Base-by-base conservation (phyloP, 2,113 vertebrate species). In the Cheirogaleus medius region DNA sequence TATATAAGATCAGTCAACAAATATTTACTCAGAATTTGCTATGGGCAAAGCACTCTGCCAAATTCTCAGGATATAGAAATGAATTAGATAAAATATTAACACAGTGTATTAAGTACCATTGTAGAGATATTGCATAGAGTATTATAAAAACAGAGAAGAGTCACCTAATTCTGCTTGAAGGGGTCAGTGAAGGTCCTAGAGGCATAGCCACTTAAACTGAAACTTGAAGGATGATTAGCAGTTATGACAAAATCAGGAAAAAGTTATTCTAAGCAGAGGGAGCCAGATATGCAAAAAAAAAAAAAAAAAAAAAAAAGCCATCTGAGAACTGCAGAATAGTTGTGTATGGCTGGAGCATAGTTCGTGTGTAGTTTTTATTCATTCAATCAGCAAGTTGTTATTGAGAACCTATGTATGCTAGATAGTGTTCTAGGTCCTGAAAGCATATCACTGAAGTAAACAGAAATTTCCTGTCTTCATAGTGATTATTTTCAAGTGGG, bases 1-100 rank as follows among this genome's bases (percentile, higher is more conserved):
- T 78, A 78, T 91, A 87, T 83, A 39, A 88, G 80, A 68, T 77
- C 52, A 52, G 25, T 89, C 73, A 92, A 76, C 39, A 93, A 97
- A 76, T 17, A 90, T 87, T 78, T 87, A 76, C 73, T 90, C 17
- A 66, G 34, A 77, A 90, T 91, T 76, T 84, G 27, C 54, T 88
- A 9, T 84, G 69, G 37, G 11, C 49, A 89, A 92, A 94, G 64
- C 29, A 78, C 7, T 77, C 39, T 76, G 21, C 34, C 92, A 58
- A n/a, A 95, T 68, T 94, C n/a, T 77, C 10, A 90, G 64, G 32
- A 96, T 86, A 90, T 39, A 68, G 60, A 92, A 44, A 27, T 87
- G 12, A 69, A 39, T 92, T 90, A 95, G 84, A 58, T 49, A 91
- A 85, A 95, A 94, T 80, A 73, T 29, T 84, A 91, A 47, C 34